phyloP scores from a whole-genome alignment of 2,113 vertebrate species.

The Rhynchomys soricoides region DNA sequence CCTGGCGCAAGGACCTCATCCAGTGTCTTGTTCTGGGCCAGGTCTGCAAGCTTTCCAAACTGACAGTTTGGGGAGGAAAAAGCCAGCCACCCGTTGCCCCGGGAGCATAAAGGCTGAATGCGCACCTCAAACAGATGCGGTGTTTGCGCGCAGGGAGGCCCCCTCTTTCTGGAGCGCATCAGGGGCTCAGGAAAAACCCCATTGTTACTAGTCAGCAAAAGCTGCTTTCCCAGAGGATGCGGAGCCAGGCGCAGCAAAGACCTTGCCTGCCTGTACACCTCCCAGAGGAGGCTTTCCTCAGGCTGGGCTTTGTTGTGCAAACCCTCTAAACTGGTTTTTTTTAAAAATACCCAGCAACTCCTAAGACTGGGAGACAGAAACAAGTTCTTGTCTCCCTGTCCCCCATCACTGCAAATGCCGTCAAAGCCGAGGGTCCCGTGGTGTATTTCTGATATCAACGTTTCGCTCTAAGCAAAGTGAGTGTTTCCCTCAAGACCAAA shows the following conservation, averaged over 20 bases:
- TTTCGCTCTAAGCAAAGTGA: slow-evolving; percentile 83
- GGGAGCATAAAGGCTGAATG: slow-evolving; percentile 59
- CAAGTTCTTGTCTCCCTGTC: slow-evolving; percentile 5
- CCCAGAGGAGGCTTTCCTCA: slow-evolving; percentile 51
- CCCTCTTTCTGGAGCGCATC: slow-evolving; percentile 74
- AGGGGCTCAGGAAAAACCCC: slow-evolving; percentile 78
- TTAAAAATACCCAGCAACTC: slow-evolving; percentile 24
- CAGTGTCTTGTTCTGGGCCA: slow-evolving; percentile 2
- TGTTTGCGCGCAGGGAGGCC: slow-evolving; percentile 71
- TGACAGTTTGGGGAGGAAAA: slow-evolving; percentile 49
- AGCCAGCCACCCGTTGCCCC: slow-evolving; percentile 44
- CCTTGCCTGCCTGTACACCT: slow-evolving; percentile 11
- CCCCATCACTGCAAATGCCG: slow-evolving; percentile 71
- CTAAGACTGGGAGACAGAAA: not conserved
- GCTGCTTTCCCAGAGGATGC: slow-evolving; percentile 78
- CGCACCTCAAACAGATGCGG: slow-evolving; percentile 76
- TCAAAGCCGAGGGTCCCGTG: slow-evolving; percentile 63
- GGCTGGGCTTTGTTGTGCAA: slow-evolving; percentile 66
- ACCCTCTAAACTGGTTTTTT: slow-evolving; percentile 31
- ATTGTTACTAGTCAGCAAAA: slow-evolving; percentile 75
- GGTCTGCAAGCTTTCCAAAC: slow-evolving; percentile 59
- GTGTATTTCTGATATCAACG: slow-evolving; percentile 66
- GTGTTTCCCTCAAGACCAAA: slow-evolving; percentile 80
- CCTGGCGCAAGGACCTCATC: not conserved
- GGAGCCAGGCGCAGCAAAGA: slow-evolving; percentile 69